Conservation (phyloP, 2,888 invertebrate species). For the Pristionchus exspectatus region DNA sequence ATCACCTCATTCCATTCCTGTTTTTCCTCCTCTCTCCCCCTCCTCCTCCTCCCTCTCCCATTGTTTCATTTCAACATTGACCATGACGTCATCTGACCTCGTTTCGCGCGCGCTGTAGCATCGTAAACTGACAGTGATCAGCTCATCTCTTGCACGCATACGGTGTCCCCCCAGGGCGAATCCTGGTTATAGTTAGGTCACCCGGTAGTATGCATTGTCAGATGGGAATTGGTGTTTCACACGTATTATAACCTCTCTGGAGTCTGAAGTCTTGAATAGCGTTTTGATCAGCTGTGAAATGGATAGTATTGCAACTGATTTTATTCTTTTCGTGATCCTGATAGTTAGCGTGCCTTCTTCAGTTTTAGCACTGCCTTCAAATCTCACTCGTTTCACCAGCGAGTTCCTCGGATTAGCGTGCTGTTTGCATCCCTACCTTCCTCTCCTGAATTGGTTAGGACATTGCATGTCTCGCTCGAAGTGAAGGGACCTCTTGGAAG, state of each 20-base stretch:
- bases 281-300: too few species aligned
- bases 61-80: slow-evolving; percentile 44
- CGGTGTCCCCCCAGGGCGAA: neutral
- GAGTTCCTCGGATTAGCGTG: slow-evolving; percentile 1
- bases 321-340: neutral
- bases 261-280: neutral
- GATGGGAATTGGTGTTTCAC: neutral
- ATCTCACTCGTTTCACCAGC: neutral
- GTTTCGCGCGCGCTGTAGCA: neutral
- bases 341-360: neutral
- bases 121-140: slow-evolving; percentile 29
- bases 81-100: slow-evolving; percentile 45
- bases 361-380: neutral
- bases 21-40: neutral
- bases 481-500: slow-evolving; percentile 10
- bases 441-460: slow-evolving; percentile 16
- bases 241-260: neutral
- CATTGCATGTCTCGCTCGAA: neutral
- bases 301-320: too few species aligned
- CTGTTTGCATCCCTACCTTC: neutral
- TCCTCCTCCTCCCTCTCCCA: neutral
- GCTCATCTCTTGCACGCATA: neutral
- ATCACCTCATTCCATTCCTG: slow-evolving; percentile 43
- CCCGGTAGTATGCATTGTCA: neutral
- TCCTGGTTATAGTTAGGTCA: neutral